These are phyloP conservation scores for Cyphomyrus discorhynchus DNA, from an alignment of 2,113 vertebrate genomes.

Conservation along the genomic window DNA sequence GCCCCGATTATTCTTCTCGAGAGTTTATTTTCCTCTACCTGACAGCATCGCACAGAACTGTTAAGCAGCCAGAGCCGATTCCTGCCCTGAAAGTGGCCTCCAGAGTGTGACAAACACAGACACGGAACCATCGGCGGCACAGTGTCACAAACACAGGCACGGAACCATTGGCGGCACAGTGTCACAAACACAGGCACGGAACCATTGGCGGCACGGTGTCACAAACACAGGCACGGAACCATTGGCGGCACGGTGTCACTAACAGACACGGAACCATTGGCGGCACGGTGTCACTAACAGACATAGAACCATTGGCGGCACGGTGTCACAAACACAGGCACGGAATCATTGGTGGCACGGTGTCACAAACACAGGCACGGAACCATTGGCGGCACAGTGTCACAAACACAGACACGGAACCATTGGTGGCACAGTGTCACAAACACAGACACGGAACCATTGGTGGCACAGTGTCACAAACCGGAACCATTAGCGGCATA, in stretches of 20 bases:
- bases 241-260: no score
- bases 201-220: not conserved
- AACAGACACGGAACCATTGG: not conserved
- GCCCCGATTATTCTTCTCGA: not conserved
- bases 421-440: no score
- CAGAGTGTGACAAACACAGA: not conserved
- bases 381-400: not conserved
- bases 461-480: not conserved
- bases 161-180: not conserved
- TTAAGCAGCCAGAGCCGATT: not conserved
- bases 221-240: not conserved
- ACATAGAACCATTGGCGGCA: not conserved
- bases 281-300: no score
- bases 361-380: not conserved
- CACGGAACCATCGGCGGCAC: not conserved
- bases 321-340: not conserved
- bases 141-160: not conserved
- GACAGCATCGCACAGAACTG: not conserved
- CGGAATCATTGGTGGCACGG: not conserved
- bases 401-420: not conserved
- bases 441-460: not conserved
- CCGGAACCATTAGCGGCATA: not conserved
- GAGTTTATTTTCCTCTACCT: not conserved
- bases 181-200: not conserved
- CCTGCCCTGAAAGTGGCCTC: not conserved